A percentile compares a stretch with the other conserved stretches of the same genome.
Evolutionary conservation across 2,113 vertebrate species (phyloP).

Genomic region (Lepisosteus oculatus): DNA sequence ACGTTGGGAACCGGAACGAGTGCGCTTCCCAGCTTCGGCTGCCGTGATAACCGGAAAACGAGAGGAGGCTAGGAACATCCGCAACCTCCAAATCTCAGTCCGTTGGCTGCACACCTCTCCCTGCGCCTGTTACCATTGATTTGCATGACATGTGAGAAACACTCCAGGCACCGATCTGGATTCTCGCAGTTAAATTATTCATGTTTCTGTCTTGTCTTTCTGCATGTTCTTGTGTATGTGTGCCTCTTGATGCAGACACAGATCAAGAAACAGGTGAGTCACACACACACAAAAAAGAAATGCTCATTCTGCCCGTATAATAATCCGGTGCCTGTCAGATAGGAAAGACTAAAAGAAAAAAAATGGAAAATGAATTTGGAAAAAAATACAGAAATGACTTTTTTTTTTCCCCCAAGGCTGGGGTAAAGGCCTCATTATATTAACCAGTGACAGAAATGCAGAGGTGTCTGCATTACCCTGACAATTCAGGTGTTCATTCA

Average conservation of each 20-base stretch:
- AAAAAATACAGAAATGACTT: background rate
- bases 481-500: too few species aligned
- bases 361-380: constrained; percentile 2
- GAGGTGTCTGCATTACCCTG: too few species aligned
- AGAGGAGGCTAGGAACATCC: background rate
- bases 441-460: too few species aligned
- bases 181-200: constrained; percentile 16
- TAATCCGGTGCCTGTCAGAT: background rate
- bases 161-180: background rate
- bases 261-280: background rate
- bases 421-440: too few species aligned
- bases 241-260: too few species aligned
- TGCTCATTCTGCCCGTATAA: too few species aligned
- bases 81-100: background rate
- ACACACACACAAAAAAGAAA: background rate
- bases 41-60: background rate
- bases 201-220: background rate
- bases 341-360: constrained; percentile 3
- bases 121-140: background rate
- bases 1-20: background rate
- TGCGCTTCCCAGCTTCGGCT: background rate
- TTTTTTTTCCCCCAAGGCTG: too few species aligned
- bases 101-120: too few species aligned
- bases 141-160: background rate
- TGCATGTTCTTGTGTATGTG: background rate